Evolutionary conservation across 2,797 vertebrate species (phyloP).

Genomic region (Alosa sapidissima): DNA sequence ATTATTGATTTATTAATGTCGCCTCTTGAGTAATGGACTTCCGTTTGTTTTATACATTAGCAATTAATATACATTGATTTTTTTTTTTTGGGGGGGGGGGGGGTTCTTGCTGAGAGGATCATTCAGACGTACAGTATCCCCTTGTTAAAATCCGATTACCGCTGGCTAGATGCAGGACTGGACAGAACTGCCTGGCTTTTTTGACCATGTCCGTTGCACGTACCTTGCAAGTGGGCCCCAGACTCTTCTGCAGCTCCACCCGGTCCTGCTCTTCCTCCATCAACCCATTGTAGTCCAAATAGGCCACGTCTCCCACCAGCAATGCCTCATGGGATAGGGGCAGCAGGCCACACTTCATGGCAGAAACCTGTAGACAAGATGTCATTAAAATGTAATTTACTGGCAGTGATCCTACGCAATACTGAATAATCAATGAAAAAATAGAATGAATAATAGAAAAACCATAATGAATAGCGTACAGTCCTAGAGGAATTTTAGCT

Average conservation of each 20-base stretch:
- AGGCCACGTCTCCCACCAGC: constrained; percentile 89
- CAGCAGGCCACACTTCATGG: constrained; percentile 92
- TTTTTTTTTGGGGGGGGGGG: background rate
- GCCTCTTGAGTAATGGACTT: background rate
- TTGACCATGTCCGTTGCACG: background rate
- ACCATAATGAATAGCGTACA: background rate
- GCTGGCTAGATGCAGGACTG: background rate
- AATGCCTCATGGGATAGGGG: constrained; percentile 91
- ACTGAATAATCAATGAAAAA: too few species aligned
- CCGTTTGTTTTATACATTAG: background rate
- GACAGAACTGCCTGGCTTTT: background rate
- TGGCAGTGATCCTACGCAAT: background rate
- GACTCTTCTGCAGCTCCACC: constrained; percentile 91
- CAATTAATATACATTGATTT: constrained; percentile 11
- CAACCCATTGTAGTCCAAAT: constrained; percentile 88
- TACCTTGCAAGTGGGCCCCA: constrained; percentile 96
- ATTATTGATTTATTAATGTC: constrained; percentile 18
- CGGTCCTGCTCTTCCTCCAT: constrained; percentile 91
- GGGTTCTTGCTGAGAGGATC: background rate
- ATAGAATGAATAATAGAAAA: too few species aligned
- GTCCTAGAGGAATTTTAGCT: background rate
- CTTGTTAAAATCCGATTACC: background rate
- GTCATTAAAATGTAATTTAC: background rate
- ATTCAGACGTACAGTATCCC: background rate
- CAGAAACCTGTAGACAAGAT: constrained; percentile 79